Base-by-base conservation (phyloP, 2,113 vertebrate genomes). In the Scomber scombrus region DNA sequence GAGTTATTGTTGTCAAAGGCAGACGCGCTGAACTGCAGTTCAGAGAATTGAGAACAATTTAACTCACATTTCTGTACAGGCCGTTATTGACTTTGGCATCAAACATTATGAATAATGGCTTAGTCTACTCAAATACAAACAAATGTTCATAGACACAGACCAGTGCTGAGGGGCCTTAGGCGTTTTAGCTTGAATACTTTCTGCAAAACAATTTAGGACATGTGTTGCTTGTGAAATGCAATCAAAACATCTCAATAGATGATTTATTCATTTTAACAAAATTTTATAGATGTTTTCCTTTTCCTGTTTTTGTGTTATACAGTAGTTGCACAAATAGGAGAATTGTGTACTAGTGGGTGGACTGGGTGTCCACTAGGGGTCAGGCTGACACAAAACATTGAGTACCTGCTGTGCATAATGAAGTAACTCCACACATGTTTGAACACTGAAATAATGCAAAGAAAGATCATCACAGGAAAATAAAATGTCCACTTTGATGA, bases 361-460 rank as follows among this genome's bases (percentile, higher is more conserved):
- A 19, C 46, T 16, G 64, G 55, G 18, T 60, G 58, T 57, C 92
- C 95, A 94, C 95, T 88, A 95, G 95, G 90, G 93, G 95, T 91
- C 95, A 95, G 92, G 81, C 78, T 93, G 91, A 89, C 87, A 92
- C 89, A 78, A 77, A 86, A 64, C 72, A 93, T 91, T 19, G 45
- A 54, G 45, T 0, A 26, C 47, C 65, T 64, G 75, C 68, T 34
- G 23, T 2, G 0, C 4, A 16, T 0, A 12, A 18, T 26, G 46
- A 54, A 63, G 54, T 46, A 61, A 58, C 10, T 10, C 0, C 50
- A 61, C 67, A 71, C 43, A 60, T 0, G 11, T 21, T 67, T 34
- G 45, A 26, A 26, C 23, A 26, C 23, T 26, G 23, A 71, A 52
- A 64, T 31, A 70, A 66, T 54, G 49, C 46, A 4, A 79, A 12